Conservation (phyloP, 2,113 vertebrate species). For the Lepisosteus oculatus region DNA sequence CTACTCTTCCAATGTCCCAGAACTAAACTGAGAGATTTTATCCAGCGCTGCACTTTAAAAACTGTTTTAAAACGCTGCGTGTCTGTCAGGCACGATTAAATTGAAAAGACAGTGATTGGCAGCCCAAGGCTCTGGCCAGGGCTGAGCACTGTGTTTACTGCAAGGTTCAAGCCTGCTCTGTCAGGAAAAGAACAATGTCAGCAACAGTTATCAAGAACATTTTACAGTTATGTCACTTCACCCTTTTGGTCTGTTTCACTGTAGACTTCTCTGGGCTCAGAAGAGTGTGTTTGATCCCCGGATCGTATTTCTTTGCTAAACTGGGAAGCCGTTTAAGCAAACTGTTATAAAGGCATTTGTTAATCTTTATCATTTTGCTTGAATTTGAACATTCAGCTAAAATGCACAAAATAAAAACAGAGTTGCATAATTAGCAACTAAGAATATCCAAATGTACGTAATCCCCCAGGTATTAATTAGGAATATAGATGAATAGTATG, state of each 20-base stretch:
- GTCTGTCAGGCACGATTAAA: conserved; percentile 47
- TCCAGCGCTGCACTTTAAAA: conserved; percentile 17
- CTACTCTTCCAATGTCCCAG: conserved; percentile 29
- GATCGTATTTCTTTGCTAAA: background rate
- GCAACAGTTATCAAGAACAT: background rate
- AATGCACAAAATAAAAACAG: no score
- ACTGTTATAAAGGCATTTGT: no score
- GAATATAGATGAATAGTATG: no score
- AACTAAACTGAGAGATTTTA: conserved; percentile 10
- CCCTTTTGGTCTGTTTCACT: background rate
- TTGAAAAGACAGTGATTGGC: conserved; percentile 41
- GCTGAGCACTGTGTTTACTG: conserved; percentile 23
- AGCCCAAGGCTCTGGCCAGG: conserved; percentile 36
- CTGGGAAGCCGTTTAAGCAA: no score
- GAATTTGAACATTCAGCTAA: no score
- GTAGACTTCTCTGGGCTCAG: background rate
- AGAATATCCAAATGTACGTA: no score
- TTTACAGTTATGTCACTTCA: background rate
- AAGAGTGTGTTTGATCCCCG: background rate
- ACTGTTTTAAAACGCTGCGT: conserved; percentile 29
- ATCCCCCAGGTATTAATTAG: no score
- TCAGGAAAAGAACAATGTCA: conserved; percentile 30
- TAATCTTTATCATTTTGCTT: no score
- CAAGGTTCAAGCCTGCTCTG: conserved; percentile 10
- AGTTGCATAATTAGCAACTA: no score